A percentile compares a stretch with the other conserved stretches of the same genome.
Conservation (phyloP, 1,140 invertebrate species). For the Microvelia longipes region DNA sequence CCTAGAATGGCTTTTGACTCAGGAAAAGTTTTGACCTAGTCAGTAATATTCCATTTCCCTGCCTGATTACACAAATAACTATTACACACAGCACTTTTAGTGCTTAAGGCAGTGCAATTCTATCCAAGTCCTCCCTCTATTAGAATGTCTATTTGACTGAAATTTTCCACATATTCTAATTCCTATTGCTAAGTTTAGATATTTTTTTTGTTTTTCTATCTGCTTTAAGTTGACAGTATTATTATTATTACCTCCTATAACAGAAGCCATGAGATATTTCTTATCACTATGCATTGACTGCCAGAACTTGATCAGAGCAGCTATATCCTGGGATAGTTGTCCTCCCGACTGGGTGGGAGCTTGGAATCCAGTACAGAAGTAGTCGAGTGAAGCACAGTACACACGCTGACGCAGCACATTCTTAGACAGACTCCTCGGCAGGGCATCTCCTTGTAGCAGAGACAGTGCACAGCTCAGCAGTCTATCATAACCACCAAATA, state of each 20-base stretch:
- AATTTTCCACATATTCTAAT: too few species aligned
- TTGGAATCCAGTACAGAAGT: conserved; percentile 74
- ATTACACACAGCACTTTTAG: too few species aligned
- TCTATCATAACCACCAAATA: conserved; percentile 38
- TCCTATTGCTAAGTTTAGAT: too few species aligned
- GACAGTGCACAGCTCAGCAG: conserved; percentile 80
- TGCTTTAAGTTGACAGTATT: too few species aligned
- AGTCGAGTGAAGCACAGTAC: conserved; percentile 87
- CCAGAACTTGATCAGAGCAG: conserved; percentile 86
- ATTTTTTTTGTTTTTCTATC: too few species aligned
- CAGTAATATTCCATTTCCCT: too few species aligned
- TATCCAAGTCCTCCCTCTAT: too few species aligned
- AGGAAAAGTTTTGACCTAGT: too few species aligned
- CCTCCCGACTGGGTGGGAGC: conserved; percentile 65
- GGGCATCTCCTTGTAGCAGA: conserved; percentile 82
- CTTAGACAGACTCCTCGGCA: conserved; percentile 70
- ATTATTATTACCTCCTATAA: conserved; percentile 44
- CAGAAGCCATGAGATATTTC: conserved; percentile 78
- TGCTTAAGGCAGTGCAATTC: too few species aligned
- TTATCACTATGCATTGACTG: conserved; percentile 90
- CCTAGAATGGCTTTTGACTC: too few species aligned
- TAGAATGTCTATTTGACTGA: too few species aligned
- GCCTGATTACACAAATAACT: too few species aligned
- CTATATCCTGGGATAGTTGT: conserved; percentile 75
- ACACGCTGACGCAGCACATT: conserved; percentile 86